Conservation (phyloP, 1,140 invertebrate species). For the Campoletis sonorensis region DNA sequence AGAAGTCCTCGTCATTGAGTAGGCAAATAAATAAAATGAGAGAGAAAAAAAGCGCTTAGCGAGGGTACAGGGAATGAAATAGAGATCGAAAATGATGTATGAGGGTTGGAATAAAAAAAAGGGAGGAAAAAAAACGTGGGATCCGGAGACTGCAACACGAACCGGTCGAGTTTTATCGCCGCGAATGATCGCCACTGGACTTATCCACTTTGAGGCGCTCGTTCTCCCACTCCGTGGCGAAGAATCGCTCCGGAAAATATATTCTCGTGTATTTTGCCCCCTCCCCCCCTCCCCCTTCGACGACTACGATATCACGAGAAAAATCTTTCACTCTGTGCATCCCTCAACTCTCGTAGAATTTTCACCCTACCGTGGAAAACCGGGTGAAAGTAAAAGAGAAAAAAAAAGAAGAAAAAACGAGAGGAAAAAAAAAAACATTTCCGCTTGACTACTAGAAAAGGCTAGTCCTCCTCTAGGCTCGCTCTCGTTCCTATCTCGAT, state of each 20-base stretch:
- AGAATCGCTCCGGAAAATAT: not conserved
- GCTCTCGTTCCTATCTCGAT: slow-evolving; percentile 39
- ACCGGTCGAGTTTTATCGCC: slow-evolving; percentile 4
- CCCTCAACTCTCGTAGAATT: not conserved
- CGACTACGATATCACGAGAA: slow-evolving; percentile 11
- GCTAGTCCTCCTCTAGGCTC: not conserved
- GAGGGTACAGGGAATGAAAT: not conserved
- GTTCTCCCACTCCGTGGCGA: not conserved
- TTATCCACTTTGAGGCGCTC: slow-evolving; percentile 13
- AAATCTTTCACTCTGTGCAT: not conserved
- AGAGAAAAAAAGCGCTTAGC: not conserved
- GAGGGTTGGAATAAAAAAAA: not conserved
- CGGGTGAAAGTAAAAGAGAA: not conserved
- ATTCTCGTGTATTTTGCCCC: too few species aligned
- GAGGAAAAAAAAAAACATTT: slow-evolving; percentile 41
- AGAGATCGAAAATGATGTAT: not conserved
- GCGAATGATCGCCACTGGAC: not conserved
- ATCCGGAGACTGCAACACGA: not conserved
- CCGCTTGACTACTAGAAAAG: slow-evolving; percentile 21
- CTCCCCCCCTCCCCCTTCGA: not conserved
- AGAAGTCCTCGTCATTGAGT: not conserved
- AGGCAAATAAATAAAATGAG: not conserved
- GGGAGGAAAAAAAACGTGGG: not conserved
- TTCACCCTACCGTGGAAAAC: not conserved
- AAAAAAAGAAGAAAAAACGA: not conserved